Evolutionary conservation across 2,888 invertebrate genomes (phyloP), one percentile per base, ranked within the genome.

Genomic region (Ephialtes manifestator): DNA sequence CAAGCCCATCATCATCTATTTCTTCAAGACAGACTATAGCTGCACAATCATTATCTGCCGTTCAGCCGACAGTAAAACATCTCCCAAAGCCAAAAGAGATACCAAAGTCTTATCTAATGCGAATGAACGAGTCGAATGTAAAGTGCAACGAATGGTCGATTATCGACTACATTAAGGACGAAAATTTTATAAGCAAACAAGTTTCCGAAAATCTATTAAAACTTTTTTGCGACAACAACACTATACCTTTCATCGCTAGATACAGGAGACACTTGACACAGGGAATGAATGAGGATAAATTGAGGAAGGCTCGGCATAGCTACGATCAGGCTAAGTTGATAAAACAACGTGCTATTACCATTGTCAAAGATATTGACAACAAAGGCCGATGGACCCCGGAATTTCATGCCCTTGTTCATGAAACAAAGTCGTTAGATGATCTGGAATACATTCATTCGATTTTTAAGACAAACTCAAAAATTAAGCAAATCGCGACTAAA

Each of bases 231-330:
- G 96, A 97, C 90, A 98, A 98, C 0, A 97, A 97, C 89, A 98
- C 98, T 0, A 96, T 98, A 89, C 98, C 98, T 11, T 99, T 99
- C 93, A 98, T 99, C 89, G 98, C 98, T 31, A 95, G 98, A 83
- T 99, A 99, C 92, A 95, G 98, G 55, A 97, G 97, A 90, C 96
- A 97, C 89, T 94, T 96, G 89, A 97, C 98, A 0, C 95, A 96
- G 67, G 95, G 96, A 88, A 95, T 98, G 94, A 96, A 96, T 79
- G 96, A 98, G 0, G 97, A 98, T 89, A 95, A 95, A 93, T 94
- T 99, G 67, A 95, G 98, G 89, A 96, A 96, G 70, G 94, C 98
- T 55, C 97, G 96, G 93, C 96, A 96, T 81, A 95, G 95, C 35
- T 97, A 96, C 88, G 97, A 97, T 83, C 96, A 96, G 88, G 96